Evolutionary conservation across 2,113 vertebrate genomes (phyloP), one percentile per base, ranked within the genome.

Genomic region (Oncorhynchus masou): DNA sequence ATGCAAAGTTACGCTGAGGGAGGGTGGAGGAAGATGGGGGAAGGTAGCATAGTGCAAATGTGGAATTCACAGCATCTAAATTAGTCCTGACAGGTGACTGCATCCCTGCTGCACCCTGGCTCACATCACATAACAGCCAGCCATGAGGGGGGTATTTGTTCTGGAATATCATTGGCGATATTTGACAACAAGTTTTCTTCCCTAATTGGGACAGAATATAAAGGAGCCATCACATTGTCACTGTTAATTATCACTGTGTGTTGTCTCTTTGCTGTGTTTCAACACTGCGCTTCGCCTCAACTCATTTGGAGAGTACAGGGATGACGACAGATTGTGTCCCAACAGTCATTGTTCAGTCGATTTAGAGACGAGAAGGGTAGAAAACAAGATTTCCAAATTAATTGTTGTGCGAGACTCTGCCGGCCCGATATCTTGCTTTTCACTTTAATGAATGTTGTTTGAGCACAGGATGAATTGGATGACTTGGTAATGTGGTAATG

Each of bases 141-240:
- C 80, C 82, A 76, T 62, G 16, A 57, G 70, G 72, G 74, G 76
- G 75, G 77, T 67, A 73, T 85, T 88, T 83, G 81, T 86, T 83
- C 16, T 79, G 73, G 65, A 27, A 78, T 78, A 82, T 85, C 81
- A 76, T 75, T 57, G 60, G 62, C 67, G 74, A 73, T 85, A 79
- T 80, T 83, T 80, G 86, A 87, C 88, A 87, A 91, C 88, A 85
- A 77, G 73, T 82, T 75, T 76, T 82, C 81, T 20, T 77, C 70
- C 78, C 74, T 90, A 91, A 92, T 92, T 92, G 83, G 65, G 68
- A 48, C 22, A 49, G 72, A 85, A 79, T 81, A 79, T 87, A 85
- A 88, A 91, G 74, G 76, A 82, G 31, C 78, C 74, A 78, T 87
- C 69, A 54, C 31, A 66, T 71, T 85, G 84, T 86, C 85, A 88